Evolutionary conservation across 2,888 invertebrate genomes (phyloP), one percentile per base, ranked within the genome.

Genomic region (Iphiclides podalirius): DNA sequence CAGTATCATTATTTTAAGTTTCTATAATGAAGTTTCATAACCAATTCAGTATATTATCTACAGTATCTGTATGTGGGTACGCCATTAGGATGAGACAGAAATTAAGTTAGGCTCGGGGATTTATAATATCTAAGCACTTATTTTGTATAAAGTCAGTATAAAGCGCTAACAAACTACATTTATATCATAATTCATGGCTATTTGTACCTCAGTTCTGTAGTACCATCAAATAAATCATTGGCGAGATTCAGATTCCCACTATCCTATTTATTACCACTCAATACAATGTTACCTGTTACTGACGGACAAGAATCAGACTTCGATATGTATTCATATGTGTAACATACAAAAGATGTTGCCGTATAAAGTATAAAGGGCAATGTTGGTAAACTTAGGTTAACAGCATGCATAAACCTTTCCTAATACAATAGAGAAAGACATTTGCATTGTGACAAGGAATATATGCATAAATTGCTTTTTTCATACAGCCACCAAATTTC

Each of bases 141-240:
- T 26, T 63, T 57, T 67, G 71, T 70, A 64, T 65, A 58, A 62
- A 66, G 57, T 57, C 55, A 57, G 57, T 59, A 61, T 59, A 57
- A 68, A 72, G 72, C 66, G 53, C 60, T 70, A 61, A 34, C 52
- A 64, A n/a, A 55, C 60, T 68, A 68, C 58, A 62, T 54, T 61
- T 60, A 65, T 64, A 61, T 57, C 57, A 53, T 55, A 64, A 66
- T 69, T 74, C 70, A 69, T 64, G 67, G 68, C 61, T 70, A 72
- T 80, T 82, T 82, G 82, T 81, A 80, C 80, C 73, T 70, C 74
- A 63, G 60, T 71, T 71, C 61, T 63, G 64, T 65, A 54, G n/a
- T 62, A 60, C 62, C 59, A 54, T 60, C 57, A 49, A 58, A 58
- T 52, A 38, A 44, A 55, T 54, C 59, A 61, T 54, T 61, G 59